Conservation (phyloP, 2,888 invertebrate genomes). For the Athetis lepigone region DNA sequence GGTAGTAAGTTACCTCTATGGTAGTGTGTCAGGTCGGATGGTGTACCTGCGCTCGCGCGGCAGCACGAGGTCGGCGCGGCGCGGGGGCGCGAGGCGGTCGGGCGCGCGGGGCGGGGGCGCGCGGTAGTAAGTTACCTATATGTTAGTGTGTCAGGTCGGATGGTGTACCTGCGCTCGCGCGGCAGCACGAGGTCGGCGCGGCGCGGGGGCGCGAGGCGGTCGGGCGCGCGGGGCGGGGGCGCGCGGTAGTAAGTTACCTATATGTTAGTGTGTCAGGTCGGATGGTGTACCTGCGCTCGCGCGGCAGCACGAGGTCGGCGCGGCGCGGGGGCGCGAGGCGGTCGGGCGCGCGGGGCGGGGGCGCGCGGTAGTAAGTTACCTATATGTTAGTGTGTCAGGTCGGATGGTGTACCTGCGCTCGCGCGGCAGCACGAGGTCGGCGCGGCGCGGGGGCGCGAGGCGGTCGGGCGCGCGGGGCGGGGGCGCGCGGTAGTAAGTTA, state of each 20-base stretch:
- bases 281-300: conserved; percentile 77
- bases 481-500: too few relatives aligned
- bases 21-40: conserved; percentile 91
- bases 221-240: too few relatives aligned
- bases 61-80: conserved; percentile 80
- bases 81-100: conserved; percentile 67
- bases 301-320: conserved; percentile 83
- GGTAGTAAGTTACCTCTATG: too few relatives aligned
- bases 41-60: conserved; percentile 81
- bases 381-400: conserved; percentile 92
- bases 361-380: too few relatives aligned
- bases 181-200: conserved; percentile 84
- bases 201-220: conserved; percentile 84
- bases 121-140: too few relatives aligned
- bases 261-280: too few relatives aligned
- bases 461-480: too few relatives aligned
- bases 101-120: conserved; percentile 71
- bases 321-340: conserved; percentile 62
- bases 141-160: conserved; percentile 92
- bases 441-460: conserved; percentile 59
- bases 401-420: conserved; percentile 90
- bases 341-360: conserved; percentile 90
- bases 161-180: conserved; percentile 77
- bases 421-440: conserved; percentile 85
- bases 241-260: too few relatives aligned